Conservation (phyloP, 2,797 vertebrate species). For the Arctocebus calabarensis region DNA sequence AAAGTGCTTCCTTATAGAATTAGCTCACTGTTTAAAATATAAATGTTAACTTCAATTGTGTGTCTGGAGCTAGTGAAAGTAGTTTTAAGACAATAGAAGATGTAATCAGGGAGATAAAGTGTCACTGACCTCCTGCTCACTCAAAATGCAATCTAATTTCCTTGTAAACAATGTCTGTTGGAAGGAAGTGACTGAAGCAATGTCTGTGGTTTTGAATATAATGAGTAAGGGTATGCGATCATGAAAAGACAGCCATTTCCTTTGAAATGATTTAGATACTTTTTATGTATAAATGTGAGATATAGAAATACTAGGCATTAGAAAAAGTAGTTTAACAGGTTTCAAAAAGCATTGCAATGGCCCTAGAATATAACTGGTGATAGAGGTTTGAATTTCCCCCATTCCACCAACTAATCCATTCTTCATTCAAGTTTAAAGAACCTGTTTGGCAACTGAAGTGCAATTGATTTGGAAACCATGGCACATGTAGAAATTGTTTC, state of each 20-base stretch:
- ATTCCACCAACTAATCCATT: conserved; percentile 73
- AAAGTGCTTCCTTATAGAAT: conserved; percentile 52
- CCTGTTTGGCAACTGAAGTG: conserved; percentile 64
- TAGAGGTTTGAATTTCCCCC: conserved; percentile 47
- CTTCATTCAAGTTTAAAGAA: conserved; percentile 82
- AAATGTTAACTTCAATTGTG: conserved; percentile 59
- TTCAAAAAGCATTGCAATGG: background rate
- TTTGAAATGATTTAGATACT: conserved; percentile 58
- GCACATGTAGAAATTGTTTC: conserved; percentile 69
- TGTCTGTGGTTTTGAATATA: conserved; percentile 11
- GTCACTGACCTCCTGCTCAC: background rate
- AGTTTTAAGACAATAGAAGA: conserved; percentile 47
- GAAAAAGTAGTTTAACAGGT: background rate
- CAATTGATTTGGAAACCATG: conserved; percentile 80
- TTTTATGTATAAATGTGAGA: background rate
- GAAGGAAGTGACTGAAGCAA: conserved; percentile 16
- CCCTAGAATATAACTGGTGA: background rate
- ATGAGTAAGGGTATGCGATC: background rate
- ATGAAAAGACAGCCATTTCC: background rate
- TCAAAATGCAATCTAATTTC: conserved; percentile 75
- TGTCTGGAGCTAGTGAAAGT: conserved; percentile 48
- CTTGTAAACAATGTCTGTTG: conserved; percentile 63
- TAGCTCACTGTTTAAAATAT: conserved; percentile 15
- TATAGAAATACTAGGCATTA: background rate
- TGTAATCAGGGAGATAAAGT: conserved; percentile 54